Conservation (phyloP, 2,113 vertebrate species). For the Pholis gunnellus region DNA sequence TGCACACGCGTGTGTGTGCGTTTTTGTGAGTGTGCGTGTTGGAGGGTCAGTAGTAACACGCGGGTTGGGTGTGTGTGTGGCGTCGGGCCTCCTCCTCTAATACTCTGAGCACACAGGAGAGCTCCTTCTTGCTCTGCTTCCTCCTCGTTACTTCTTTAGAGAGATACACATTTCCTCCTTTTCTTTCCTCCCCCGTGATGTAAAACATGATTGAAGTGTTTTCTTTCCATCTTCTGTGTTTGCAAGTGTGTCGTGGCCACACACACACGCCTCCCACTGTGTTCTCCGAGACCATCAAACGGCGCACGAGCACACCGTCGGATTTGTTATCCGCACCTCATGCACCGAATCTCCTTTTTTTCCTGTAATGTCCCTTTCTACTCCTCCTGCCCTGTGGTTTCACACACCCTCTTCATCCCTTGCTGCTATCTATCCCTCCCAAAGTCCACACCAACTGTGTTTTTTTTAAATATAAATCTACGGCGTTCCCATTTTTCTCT, state of each 20-base stretch:
- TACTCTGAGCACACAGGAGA: slow-evolving; percentile 67
- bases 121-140: slow-evolving; percentile 39
- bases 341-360: slow-evolving; percentile 13
- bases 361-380: not conserved
- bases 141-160: slow-evolving; percentile 22
- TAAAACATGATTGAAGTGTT: slow-evolving; percentile 30
- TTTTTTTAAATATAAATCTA: slow-evolving; percentile 12
- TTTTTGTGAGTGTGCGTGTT: slow-evolving; percentile 2
- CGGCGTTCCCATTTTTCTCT: slow-evolving; percentile 23
- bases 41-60: slow-evolving; percentile 36
- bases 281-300: slow-evolving; percentile 1
- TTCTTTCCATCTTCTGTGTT: slow-evolving; percentile 6
- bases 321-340: slow-evolving; percentile 36
- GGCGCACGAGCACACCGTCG: not conserved
- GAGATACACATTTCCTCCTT: not conserved
- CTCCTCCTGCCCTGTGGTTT: not conserved
- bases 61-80: slow-evolving; percentile 32
- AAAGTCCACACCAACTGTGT: slow-evolving; percentile 12
- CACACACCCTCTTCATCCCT: not conserved
- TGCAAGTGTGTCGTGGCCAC: not conserved
- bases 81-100: slow-evolving; percentile 53
- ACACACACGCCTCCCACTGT: not conserved
- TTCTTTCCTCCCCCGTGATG: not conserved
- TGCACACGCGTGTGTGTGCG: slow-evolving; percentile 21
- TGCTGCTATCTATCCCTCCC: slow-evolving; percentile 4